Base-by-base conservation (phyloP, 2,888 invertebrate genomes). In the Idaea biselata region DNA sequence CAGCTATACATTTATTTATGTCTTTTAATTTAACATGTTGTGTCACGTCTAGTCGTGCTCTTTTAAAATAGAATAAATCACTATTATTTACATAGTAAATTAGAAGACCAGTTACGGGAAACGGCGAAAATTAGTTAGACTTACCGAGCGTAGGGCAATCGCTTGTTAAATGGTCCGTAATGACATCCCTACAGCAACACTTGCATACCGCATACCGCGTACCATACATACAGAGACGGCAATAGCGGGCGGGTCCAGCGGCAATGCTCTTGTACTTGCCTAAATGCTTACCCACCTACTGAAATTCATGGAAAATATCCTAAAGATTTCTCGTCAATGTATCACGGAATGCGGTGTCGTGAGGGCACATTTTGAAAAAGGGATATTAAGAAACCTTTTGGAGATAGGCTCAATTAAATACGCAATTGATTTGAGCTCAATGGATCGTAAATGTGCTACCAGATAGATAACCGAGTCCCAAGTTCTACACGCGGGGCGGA, bases 91-190 rank as follows among this genome's bases (percentile, higher is more conserved):
- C 11, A 14, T 44, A 44, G 44, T 44, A 44, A 44, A 44, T 44
- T 44, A 44, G 44, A 8, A 44, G 44, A 44, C 11, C 44, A 8
- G 11, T 33, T 33, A 6, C 14, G 18, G 18, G 58, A 32, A 57
- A 18, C 14, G 59, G 66, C 63, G 72, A 72, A 72, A 74, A 73
- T 76, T 77, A 44, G 71, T 64, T 59, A 33, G 61, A 68, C 65
- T 73, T 67, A 64, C 58, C 62, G 62, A 69, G 67, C 73, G 73
- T 72, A 75, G 64, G 71, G 64, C 71, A 72, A 73, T 74, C 63
- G 68, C 63, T 44, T 65, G 70, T 67, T 68, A 69, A 79, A 77
- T 77, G 76, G 67, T 54, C 69, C 72, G 73, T 73, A 61, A 61
- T 63, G 61, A 63, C 58, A 63, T 60, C 44, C 44, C 44, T 65